Conservation (phyloP, 2,888 invertebrate species). For the Alcis repandata region DNA sequence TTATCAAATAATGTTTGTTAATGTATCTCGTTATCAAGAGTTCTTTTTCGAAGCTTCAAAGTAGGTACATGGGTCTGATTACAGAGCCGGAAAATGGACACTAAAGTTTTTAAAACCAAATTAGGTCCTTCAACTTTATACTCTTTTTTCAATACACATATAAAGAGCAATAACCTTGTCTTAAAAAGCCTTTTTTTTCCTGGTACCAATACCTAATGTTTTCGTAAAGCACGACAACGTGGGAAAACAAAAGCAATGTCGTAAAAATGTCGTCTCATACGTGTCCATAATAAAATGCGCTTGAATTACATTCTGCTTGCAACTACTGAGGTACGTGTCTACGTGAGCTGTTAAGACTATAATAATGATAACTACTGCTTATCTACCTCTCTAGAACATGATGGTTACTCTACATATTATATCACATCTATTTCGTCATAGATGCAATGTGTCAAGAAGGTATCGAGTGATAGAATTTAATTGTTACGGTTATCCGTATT, state of each 20-base stretch:
- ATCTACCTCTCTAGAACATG: slow-evolving; percentile 11
- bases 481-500: no score
- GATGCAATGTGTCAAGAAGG: background rate
- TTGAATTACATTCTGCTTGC: slow-evolving; percentile 33
- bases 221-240: slow-evolving; percentile 31
- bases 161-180: no score
- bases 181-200: background rate
- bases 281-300: slow-evolving; percentile 49
- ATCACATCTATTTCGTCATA: slow-evolving; percentile 6
- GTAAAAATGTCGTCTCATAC: slow-evolving; percentile 50
- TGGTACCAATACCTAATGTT: background rate
- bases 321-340: slow-evolving; percentile 11
- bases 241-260: slow-evolving; percentile 48
- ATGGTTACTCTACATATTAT: no score
- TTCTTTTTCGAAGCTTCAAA: no score
- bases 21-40: no score
- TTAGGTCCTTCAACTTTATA: no score
- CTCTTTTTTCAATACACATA: no score
- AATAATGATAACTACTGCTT: slow-evolving; percentile 18
- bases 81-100: no score
- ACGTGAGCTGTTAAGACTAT: slow-evolving; percentile 32
- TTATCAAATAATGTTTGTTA: no score
- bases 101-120: no score
- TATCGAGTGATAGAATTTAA: background rate
- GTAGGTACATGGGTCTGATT: no score